Percentiles rank a stretch among this genome's conserved stretches.
Evolutionary conservation across 2,888 invertebrate species (phyloP).

Genomic region (Vanessa cardui): DNA sequence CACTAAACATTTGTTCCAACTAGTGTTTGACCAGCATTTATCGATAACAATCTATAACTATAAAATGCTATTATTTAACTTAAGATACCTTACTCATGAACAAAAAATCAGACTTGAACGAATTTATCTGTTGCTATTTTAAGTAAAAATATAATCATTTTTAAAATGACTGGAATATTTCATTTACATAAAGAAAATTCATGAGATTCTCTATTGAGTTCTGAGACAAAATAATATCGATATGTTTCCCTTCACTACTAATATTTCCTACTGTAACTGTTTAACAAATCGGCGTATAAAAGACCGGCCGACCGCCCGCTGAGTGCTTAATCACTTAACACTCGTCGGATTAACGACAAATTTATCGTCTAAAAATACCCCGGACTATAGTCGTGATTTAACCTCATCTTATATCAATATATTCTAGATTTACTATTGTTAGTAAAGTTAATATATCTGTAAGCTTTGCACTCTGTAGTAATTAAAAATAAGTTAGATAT

Average conservation of each 20-base stretch:
- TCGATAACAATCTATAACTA: constrained; percentile 31
- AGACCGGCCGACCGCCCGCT: constrained; percentile 70
- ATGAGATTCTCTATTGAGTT: neutral
- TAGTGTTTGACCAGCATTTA: constrained; percentile 49
- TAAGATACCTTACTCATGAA: too few relatives aligned
- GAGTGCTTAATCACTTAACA: constrained; percentile 82
- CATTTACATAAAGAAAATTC: neutral
- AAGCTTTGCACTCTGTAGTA: too few relatives aligned
- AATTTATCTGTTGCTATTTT: too few relatives aligned
- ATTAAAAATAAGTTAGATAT: too few relatives aligned
- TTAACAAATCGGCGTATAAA: constrained; percentile 78
- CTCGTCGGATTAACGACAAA: constrained; percentile 73
- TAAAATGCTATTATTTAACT: too few relatives aligned
- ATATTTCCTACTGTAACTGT: constrained; percentile 58
- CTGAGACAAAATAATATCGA: constrained; percentile 30
- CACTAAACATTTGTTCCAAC: constrained; percentile 53
- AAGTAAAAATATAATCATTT: too few relatives aligned
- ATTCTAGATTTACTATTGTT: neutral
- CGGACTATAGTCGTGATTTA: constrained; percentile 20
- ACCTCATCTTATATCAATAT: neutral
- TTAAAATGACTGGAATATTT: too few relatives aligned
- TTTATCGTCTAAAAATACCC: constrained; percentile 66
- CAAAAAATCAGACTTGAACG: too few relatives aligned
- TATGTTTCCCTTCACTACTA: constrained; percentile 41
- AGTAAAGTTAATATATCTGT: neutral